Percentiles rank a stretch among this genome's conserved stretches.
Conservation (phyloP, 2,888 invertebrate species). For the Andrena praecox region DNA sequence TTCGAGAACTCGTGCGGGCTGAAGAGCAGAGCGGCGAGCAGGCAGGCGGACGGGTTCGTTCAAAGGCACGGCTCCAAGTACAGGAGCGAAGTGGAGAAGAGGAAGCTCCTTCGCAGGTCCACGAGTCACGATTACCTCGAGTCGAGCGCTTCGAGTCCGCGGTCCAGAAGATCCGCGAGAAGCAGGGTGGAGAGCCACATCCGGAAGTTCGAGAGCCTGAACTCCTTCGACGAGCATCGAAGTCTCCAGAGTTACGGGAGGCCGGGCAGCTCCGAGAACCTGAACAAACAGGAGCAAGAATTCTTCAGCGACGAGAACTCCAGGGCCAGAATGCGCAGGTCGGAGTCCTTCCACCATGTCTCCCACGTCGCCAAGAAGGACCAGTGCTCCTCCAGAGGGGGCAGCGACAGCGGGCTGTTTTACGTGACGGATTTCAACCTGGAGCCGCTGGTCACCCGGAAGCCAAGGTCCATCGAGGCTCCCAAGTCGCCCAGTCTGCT, state of each 20-base stretch:
- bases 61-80: slow-evolving; percentile 71
- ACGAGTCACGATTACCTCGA: slow-evolving; percentile 81
- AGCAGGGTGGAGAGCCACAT: slow-evolving; percentile 80
- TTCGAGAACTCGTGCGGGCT: slow-evolving; percentile 48
- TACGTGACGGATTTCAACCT: slow-evolving; percentile 81
- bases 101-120: slow-evolving; percentile 78
- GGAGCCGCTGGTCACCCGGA: slow-evolving; percentile 71
- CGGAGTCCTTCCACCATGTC: slow-evolving; percentile 83
- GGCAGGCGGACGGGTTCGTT: slow-evolving; percentile 56
- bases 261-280: slow-evolving; percentile 52
- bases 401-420: slow-evolving; percentile 84
- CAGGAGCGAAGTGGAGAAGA: slow-evolving; percentile 77
- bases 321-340: slow-evolving; percentile 76
- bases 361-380: slow-evolving; percentile 68
- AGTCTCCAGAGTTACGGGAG: slow-evolving; percentile 74
- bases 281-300: slow-evolving; percentile 54
- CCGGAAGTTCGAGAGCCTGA: slow-evolving; percentile 82
- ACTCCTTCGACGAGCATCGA: slow-evolving; percentile 79
- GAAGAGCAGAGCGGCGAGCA: slow-evolving; percentile 29
- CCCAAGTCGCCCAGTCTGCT: slow-evolving; percentile 79
- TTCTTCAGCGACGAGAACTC: slow-evolving; percentile 47
- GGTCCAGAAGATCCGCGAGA: slow-evolving; percentile 71
- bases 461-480: slow-evolving; percentile 66
- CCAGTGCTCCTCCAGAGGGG: slow-evolving; percentile 76
- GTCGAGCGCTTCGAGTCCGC: slow-evolving; percentile 74